A percentile compares a stretch with the other conserved stretches of the same genome.
phyloP scores from a whole-genome alignment of 2,113 vertebrate genomes.

The Crotophaga sulcirostris region DNA sequence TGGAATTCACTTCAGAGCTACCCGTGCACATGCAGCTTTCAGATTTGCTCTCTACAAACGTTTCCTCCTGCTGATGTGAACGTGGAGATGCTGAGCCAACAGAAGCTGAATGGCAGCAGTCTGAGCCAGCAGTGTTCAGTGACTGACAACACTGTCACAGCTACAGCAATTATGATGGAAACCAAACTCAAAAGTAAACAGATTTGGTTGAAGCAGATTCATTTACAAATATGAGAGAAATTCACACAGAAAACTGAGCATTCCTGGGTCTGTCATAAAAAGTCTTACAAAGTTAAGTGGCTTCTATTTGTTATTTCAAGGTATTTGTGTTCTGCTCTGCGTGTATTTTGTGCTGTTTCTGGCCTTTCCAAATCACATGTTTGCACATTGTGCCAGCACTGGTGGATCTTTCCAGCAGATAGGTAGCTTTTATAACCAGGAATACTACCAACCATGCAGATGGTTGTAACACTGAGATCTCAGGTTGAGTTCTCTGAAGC shows the following conservation, averaged over 20 bases:
- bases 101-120: neutral
- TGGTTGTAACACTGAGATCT: neutral
- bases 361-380: neutral
- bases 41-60: neutral
- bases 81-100: neutral
- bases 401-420: neutral
- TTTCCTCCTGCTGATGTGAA: neutral
- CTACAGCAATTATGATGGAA: neutral
- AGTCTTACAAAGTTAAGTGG: neutral
- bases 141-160: neutral
- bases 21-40: neutral
- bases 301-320: neutral
- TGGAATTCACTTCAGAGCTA: neutral
- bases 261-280: neutral
- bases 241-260: neutral
- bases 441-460: neutral
- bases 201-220: neutral
- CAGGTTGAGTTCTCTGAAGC: neutral
- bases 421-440: fast-evolving
- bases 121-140: neutral
- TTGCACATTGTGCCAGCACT: neutral
- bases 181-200: neutral
- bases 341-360: neutral
- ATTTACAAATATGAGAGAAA: neutral
- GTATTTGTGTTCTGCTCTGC: neutral